These are phyloP conservation scores for Tetragonula carbonaria DNA, from an alignment of 2,888 invertebrate genomes.

Conservation along the genomic window DNA sequence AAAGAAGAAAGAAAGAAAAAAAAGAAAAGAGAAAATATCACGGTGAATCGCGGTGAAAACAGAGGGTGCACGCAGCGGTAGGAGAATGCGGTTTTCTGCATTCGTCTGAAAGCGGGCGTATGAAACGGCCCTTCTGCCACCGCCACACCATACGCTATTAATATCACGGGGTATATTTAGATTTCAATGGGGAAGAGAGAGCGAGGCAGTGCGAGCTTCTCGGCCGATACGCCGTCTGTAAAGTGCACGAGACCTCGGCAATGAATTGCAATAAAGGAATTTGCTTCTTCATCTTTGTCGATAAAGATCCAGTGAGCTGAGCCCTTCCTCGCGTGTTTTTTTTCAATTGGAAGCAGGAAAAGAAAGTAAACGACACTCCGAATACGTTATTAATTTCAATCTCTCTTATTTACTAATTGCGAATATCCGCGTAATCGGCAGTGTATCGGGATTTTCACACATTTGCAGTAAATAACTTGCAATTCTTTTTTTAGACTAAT, in stretches of 20 bases:
- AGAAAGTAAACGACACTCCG: not conserved
- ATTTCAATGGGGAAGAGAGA: slow-evolving; percentile 79
- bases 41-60: slow-evolving; percentile 16
- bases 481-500: no score
- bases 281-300: slow-evolving; percentile 53
- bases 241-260: slow-evolving; percentile 52
- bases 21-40: no score
- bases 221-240: slow-evolving; percentile 73
- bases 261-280: slow-evolving; percentile 56
- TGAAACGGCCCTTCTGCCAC: slow-evolving; percentile 71
- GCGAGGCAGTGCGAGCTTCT: slow-evolving; percentile 62
- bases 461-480: no score
- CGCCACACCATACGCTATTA: slow-evolving; percentile 78
- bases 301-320: not conserved
- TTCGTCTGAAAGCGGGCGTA: slow-evolving; percentile 60
- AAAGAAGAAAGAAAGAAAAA: not conserved
- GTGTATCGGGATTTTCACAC: no score
- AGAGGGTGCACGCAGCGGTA: slow-evolving; percentile 20
- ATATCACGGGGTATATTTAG: slow-evolving; percentile 81
- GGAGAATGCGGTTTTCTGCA: slow-evolving; percentile 67
- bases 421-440: not conserved
- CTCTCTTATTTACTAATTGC: not conserved
- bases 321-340: not conserved
- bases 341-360: not conserved
- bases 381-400: not conserved